Evolutionary conservation across 2,113 vertebrate species (phyloP).

Genomic region (Phylloscopus trochilus): DNA sequence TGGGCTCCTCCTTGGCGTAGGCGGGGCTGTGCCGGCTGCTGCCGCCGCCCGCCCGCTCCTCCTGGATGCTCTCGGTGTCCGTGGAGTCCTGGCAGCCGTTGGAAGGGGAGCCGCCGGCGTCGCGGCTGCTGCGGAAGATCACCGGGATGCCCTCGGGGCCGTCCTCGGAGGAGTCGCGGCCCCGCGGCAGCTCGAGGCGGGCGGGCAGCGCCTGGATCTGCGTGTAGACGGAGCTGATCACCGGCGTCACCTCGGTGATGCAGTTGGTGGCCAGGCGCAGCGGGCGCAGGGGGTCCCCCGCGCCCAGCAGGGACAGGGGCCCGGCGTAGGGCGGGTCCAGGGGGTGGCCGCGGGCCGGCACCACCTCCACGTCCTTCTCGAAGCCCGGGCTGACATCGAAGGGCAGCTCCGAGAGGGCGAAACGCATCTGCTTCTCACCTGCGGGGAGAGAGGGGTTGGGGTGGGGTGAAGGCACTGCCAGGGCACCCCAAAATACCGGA

Average conservation of each 20-base stretch:
- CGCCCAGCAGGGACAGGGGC: constrained; percentile 75
- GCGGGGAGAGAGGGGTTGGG: background rate
- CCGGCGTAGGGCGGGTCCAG: constrained; percentile 71
- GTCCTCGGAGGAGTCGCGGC: constrained; percentile 79
- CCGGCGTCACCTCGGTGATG: constrained; percentile 85
- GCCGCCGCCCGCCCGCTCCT: constrained; percentile 79
- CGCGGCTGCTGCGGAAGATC: constrained; percentile 67
- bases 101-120: background rate
- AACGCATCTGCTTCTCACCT: constrained; percentile 91
- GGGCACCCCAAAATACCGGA: too few relatives aligned
- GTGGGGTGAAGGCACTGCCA: too few relatives aligned
- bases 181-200: constrained; percentile 77
- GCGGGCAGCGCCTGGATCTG: constrained; percentile 83
- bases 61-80: constrained; percentile 94
- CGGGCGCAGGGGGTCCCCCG: constrained; percentile 71
- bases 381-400: constrained; percentile 88
- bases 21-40: constrained; percentile 82
- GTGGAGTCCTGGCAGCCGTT: constrained; percentile 96
- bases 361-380: constrained; percentile 88
- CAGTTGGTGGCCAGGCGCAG: constrained; percentile 83
- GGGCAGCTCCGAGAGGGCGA: constrained; percentile 86
- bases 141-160: constrained; percentile 69
- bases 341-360: constrained; percentile 72
- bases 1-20: constrained; percentile 89
- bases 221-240: constrained; percentile 90